These are phyloP conservation scores for Syrista parreyssii DNA, from an alignment of 2,888 invertebrate genomes.

Conservation along the genomic window DNA sequence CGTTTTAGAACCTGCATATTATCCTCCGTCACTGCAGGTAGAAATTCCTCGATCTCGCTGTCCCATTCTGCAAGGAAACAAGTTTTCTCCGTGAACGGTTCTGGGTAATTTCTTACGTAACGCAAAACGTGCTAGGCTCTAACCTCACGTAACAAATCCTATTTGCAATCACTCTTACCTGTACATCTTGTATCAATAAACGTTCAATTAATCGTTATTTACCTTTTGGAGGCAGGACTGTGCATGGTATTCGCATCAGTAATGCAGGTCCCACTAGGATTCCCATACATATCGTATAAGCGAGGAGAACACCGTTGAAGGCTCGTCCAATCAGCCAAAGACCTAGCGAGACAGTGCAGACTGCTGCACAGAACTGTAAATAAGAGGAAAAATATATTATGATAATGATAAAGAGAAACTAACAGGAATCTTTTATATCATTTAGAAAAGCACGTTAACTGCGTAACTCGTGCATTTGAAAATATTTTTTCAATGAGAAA, in stretches of 20 bases:
- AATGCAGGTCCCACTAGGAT: conserved; percentile 55
- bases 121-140: conserved; percentile 13
- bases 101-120: conserved; percentile 9
- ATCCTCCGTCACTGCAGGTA: conserved; percentile 61
- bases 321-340: conserved; percentile 56
- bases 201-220: conserved; percentile 4
- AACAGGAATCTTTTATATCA: not conserved
- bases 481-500: not conserved
- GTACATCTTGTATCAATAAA: not conserved
- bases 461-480: not conserved
- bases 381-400: not conserved
- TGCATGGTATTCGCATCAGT: conserved; percentile 46
- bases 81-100: not conserved
- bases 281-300: conserved; percentile 54
- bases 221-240: conserved; percentile 53
- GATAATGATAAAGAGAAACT: not conserved
- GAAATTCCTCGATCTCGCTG: conserved; percentile 63
- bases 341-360: conserved; percentile 50
- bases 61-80: conserved; percentile 56
- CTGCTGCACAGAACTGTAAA: conserved; percentile 56
- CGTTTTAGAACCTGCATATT: conserved; percentile 61
- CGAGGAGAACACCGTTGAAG: conserved; percentile 52
- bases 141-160: not conserved
- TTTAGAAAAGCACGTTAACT: not conserved
- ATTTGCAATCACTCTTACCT: not conserved